A percentile compares a stretch with the other conserved stretches of the same genome.
Conservation (phyloP, 2,797 vertebrate species). For the Onychomys torridus region DNA sequence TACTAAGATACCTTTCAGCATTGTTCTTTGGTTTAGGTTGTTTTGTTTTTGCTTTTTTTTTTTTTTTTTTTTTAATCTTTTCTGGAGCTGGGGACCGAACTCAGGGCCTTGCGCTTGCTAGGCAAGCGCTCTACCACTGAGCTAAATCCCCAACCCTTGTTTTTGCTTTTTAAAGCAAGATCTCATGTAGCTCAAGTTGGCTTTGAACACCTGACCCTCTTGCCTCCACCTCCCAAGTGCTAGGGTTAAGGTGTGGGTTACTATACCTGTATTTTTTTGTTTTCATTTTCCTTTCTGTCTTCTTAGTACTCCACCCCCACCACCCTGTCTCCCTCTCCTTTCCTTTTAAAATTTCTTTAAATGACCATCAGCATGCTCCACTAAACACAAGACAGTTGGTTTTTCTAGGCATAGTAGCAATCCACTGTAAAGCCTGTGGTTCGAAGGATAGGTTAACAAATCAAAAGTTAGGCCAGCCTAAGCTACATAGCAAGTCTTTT, state of each 20-base stretch:
- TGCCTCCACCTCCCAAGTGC: background rate
- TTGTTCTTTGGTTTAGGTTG: background rate
- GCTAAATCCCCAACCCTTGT: too few relatives aligned
- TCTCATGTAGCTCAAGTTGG: background rate
- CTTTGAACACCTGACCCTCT: background rate
- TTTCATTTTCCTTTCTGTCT: background rate
- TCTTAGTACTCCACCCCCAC: background rate
- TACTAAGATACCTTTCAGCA: background rate
- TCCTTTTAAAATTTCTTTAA: conserved; percentile 20
- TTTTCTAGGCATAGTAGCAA: background rate
- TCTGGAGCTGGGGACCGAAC: too few relatives aligned
- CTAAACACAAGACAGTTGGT: background rate
- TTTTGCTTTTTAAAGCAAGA: background rate
- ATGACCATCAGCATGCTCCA: background rate
- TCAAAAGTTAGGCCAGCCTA: background rate
- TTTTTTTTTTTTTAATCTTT: too few relatives aligned
- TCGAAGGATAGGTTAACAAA: background rate
- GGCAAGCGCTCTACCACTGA: too few relatives aligned
- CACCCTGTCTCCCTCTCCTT: fast-evolving
- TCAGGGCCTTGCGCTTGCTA: too few relatives aligned
- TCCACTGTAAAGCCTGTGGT: background rate
- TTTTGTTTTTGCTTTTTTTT: background rate
- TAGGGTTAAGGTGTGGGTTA: background rate
- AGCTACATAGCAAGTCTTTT: background rate
- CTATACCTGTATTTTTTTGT: background rate